Evolutionary conservation across 2,888 invertebrate genomes (phyloP).

Genomic region (Rotaria sp.): DNA sequence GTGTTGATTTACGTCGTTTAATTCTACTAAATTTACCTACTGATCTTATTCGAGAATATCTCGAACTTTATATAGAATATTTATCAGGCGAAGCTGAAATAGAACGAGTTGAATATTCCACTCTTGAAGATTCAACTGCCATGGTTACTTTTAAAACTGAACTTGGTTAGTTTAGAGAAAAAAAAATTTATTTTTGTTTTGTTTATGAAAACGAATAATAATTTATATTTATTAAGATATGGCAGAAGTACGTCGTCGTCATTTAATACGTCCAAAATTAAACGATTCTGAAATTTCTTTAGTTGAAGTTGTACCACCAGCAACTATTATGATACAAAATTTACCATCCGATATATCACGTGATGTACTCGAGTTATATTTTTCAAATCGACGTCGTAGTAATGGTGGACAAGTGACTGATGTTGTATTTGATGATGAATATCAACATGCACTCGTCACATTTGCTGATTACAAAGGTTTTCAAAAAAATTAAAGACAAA

Average conservation of each 20-base stretch:
- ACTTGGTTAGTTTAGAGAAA: background rate
- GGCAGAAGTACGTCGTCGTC: constrained; percentile 7
- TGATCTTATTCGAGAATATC: constrained; percentile 17
- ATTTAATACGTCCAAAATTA: background rate
- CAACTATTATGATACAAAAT: constrained; percentile 25
- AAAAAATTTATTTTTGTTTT: background rate
- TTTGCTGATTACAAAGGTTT: constrained; percentile 3
- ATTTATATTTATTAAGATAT: background rate
- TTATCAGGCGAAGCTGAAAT: constrained; percentile 24
- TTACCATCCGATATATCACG: background rate
- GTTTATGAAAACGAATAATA: background rate
- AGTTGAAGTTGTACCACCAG: background rate
- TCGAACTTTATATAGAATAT: constrained; percentile 19
- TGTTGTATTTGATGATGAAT: background rate
- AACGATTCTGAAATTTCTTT: background rate
- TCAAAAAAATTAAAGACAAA: background rate
- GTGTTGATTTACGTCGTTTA: background rate
- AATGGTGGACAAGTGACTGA: constrained; percentile 7
- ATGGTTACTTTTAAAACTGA: constrained; percentile 24
- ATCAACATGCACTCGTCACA: constrained; percentile 23
- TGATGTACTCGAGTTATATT: constrained; percentile 13
- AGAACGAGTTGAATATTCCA: background rate
- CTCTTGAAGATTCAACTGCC: background rate
- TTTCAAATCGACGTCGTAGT: constrained; percentile 22
- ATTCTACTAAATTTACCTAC: constrained; percentile 15